phyloP scores from a whole-genome alignment of 2,888 invertebrate species.

The Ischnura elegans region DNA sequence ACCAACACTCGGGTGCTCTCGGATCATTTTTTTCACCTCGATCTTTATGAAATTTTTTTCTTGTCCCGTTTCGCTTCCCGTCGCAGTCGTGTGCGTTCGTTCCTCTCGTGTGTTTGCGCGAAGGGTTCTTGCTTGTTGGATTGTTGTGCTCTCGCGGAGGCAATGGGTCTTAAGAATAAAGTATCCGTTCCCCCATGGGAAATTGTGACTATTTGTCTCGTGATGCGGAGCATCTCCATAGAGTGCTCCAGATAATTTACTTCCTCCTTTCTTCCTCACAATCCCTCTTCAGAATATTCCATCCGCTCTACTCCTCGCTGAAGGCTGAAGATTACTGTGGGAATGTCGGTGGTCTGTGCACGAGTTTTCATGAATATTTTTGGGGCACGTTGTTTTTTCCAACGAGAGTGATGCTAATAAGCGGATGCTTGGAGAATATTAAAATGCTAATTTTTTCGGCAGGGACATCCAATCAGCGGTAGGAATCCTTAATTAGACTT shows the following conservation, averaged over 20 bases:
- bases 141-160: slow-evolving; percentile 26
- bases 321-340: not conserved
- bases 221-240: slow-evolving; percentile 3
- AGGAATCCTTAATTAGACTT: not conserved
- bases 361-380: slow-evolving; percentile 11
- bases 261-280: not conserved
- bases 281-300: slow-evolving; percentile 1
- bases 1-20: not conserved
- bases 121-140: not conserved
- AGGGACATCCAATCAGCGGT: not conserved
- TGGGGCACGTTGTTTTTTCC: not conserved
- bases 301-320: not conserved
- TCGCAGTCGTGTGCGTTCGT: not conserved
- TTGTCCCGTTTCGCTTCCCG: not conserved
- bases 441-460: not conserved
- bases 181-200: slow-evolving; percentile 27
- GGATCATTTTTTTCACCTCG: no score
- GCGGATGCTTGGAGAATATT: not conserved
- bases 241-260: slow-evolving; percentile 12
- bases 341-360: not conserved
- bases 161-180: slow-evolving; percentile 35
- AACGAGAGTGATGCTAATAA: not conserved
- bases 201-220: slow-evolving; percentile 31
- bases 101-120: not conserved
- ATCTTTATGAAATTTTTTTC: not conserved